A percentile compares a stretch with the other conserved stretches of the same genome.
phyloP scores from a whole-genome alignment of 1,140 invertebrate species.

The Patella vulgata region DNA sequence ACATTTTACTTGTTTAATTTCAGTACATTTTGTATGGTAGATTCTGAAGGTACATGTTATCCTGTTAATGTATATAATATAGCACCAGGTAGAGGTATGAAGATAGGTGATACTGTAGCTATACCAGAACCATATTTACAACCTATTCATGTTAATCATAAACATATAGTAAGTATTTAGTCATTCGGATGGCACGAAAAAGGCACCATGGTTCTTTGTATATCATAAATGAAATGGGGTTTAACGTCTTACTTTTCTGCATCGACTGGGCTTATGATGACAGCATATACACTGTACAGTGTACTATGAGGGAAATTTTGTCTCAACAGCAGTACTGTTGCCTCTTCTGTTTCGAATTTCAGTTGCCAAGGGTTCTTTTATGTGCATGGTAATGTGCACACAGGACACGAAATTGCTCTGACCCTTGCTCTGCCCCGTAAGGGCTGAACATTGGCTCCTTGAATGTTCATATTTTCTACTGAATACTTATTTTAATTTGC shows the following conservation, averaged over 20 bases:
- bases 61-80: slow-evolving; percentile 86
- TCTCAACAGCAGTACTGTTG: background rate
- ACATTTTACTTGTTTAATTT: too few species aligned
- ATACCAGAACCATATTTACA: slow-evolving; percentile 81
- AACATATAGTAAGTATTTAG: slow-evolving; percentile 69
- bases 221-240: background rate
- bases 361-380: too few species aligned
- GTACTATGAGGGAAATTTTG: too few species aligned
- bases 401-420: background rate
- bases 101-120: slow-evolving; percentile 84
- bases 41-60: slow-evolving; percentile 77
- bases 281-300: background rate
- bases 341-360: background rate
- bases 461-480: slow-evolving; percentile 6
- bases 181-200: background rate
- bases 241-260: background rate
- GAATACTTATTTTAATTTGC: background rate
- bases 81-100: slow-evolving; percentile 81
- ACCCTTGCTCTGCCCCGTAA: too few species aligned
- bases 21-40: slow-evolving; percentile 84
- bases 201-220: background rate
- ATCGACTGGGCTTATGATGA: background rate
- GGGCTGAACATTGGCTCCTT: too few species aligned
- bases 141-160: slow-evolving; percentile 72
- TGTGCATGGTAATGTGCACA: too few species aligned